Evolutionary conservation across 2,888 invertebrate species (phyloP).

Genomic region (Branchellion lobata): DNA sequence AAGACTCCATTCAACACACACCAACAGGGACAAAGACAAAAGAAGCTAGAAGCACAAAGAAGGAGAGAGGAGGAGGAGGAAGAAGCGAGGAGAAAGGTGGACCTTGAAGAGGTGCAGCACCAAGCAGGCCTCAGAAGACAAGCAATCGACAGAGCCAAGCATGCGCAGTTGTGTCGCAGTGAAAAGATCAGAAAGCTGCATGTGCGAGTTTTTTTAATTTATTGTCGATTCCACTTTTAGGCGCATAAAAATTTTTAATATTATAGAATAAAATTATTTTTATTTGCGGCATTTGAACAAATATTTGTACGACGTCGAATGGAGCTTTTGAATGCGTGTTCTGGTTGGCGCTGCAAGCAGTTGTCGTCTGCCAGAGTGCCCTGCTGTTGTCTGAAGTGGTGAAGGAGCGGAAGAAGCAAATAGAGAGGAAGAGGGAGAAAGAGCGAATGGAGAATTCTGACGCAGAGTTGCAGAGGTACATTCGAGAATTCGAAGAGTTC

Average conservation of each 20-base stretch:
- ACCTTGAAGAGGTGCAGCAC: conserved; percentile 61
- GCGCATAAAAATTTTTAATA: no score
- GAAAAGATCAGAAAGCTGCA: conserved; percentile 62
- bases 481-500: conserved; percentile 40
- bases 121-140: conserved; percentile 60
- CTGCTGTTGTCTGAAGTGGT: conserved; percentile 61
- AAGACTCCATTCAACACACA: no score
- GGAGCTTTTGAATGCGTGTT: background rate
- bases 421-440: conserved; percentile 57
- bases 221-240: no score
- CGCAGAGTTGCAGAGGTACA: conserved; percentile 52
- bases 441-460: conserved; percentile 27
- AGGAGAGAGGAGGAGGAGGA: conserved; percentile 60
- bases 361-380: conserved; percentile 57
- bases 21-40: conserved; percentile 59
- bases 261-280: no score
- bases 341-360: background rate
- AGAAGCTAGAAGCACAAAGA: conserved; percentile 60
- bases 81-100: conserved; percentile 58
- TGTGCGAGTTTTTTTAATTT: conserved; percentile 53
- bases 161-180: conserved; percentile 62
- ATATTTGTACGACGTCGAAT: no score
- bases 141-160: conserved; percentile 62
- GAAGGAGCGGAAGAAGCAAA: conserved; percentile 62
- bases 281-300: no score